phyloP scores from a whole-genome alignment of 2,888 invertebrate genomes.

The Maniola hyperantus region DNA sequence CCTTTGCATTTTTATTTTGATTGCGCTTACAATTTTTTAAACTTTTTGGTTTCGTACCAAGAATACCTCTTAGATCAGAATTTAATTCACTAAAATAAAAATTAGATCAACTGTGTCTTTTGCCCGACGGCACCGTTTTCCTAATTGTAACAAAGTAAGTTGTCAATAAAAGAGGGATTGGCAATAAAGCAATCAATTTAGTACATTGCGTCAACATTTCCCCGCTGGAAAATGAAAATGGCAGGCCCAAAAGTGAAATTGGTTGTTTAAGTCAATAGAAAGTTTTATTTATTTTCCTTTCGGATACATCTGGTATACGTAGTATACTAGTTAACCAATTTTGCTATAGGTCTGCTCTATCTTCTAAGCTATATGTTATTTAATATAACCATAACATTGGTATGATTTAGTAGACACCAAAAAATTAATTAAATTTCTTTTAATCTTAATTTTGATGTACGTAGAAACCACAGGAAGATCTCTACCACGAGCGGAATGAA shows the following conservation, averaged over 20 bases:
- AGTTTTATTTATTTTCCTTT: slow-evolving; percentile 7
- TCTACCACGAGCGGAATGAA: no score
- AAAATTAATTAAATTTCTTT: no score
- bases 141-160: slow-evolving; percentile 24
- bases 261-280: slow-evolving; percentile 20
- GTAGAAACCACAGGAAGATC: no score
- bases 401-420: no score
- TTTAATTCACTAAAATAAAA: slow-evolving; percentile 1
- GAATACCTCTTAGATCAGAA: no score
- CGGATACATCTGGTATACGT: not conserved
- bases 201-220: slow-evolving; percentile 23
- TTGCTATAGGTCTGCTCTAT: no score
- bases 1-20: not conserved
- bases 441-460: no score
- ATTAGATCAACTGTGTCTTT: not conserved
- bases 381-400: no score
- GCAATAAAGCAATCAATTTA: slow-evolving; percentile 25
- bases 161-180: slow-evolving; percentile 23
- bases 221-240: slow-evolving; percentile 17
- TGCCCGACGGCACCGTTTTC: not conserved
- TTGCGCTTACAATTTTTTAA: not conserved
- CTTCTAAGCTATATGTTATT: no score
- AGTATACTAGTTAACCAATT: not conserved
- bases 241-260: slow-evolving; percentile 15
- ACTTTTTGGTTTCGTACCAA: not conserved